Evolutionary conservation across 2,113 vertebrate genomes (phyloP).

Genomic region (Turdus rufiventris): DNA sequence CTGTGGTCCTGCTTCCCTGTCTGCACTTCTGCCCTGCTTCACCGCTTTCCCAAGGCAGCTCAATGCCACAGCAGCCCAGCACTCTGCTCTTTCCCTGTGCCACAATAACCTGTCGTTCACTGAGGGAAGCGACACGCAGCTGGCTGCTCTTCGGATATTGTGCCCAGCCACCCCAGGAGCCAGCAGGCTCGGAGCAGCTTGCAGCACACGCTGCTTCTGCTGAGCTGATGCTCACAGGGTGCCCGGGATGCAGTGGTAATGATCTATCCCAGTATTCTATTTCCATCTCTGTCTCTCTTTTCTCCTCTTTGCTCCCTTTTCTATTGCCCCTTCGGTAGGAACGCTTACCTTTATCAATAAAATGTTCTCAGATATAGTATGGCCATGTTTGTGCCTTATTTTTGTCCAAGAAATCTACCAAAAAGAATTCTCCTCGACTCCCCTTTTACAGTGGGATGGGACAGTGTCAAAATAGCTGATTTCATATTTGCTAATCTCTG

Average conservation of each 20-base stretch:
- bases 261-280: neutral
- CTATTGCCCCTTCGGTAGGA: fast-evolving
- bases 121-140: neutral
- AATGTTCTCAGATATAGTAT: neutral
- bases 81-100: neutral
- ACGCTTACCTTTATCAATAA: neutral
- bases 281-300: neutral
- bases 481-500: neutral
- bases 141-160: neutral
- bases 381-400: fast-evolving
- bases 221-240: neutral
- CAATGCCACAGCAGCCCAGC: fast-evolving
- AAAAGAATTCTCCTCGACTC: neutral
- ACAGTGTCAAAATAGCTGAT: neutral
- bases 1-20: neutral
- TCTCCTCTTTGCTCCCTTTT: neutral
- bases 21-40: neutral
- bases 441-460: fast-evolving
- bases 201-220: neutral
- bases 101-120: neutral
- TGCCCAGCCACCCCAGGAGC: fast-evolving
- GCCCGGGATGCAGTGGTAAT: fast-evolving
- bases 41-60: neutral
- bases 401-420: neutral
- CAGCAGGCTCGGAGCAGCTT: neutral